A percentile compares a stretch with the other conserved stretches of the same genome.
These are phyloP conservation scores for Oxyteleia sp. DNA, from an alignment of 2,888 invertebrate species.

Conservation along the genomic window DNA sequence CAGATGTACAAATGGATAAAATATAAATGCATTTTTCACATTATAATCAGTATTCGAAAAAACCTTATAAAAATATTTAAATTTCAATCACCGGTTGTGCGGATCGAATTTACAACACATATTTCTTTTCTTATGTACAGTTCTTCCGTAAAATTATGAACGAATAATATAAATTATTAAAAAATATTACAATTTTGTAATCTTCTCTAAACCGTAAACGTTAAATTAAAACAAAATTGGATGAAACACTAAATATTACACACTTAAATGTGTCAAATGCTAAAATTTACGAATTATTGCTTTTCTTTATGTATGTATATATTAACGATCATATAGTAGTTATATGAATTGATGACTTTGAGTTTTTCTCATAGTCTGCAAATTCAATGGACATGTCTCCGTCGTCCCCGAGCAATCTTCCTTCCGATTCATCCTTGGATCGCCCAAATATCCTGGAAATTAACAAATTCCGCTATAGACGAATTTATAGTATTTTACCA, in stretches of 20 bases:
- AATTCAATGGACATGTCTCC: constrained; percentile 84
- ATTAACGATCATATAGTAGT: constrained; percentile 60
- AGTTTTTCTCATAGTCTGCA: constrained; percentile 78
- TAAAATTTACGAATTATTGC: not conserved
- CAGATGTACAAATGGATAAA: too few species aligned
- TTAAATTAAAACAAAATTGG: not conserved
- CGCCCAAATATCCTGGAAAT: constrained; percentile 86
- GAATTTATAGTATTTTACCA: too few species aligned
- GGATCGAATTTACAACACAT: too few species aligned
- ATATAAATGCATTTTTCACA: constrained; percentile 12
- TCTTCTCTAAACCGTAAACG: too few species aligned
- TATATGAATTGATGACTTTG: constrained; percentile 77
- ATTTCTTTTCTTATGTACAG: too few species aligned
- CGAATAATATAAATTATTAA: too few species aligned
- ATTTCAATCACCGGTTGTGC: not conserved
- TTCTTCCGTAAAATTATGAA: not conserved
- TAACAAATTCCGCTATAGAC: not conserved
- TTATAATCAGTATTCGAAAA: not conserved
- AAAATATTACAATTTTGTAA: too few species aligned
- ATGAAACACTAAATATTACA: too few species aligned
- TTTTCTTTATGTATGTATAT: not conserved
- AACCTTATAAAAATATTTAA: constrained; percentile 11
- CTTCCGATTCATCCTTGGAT: constrained; percentile 86
- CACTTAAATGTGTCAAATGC: not conserved
- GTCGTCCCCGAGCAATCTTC: constrained; percentile 85